A percentile compares a stretch with the other conserved stretches of the same genome.
Evolutionary conservation across 2,113 vertebrate genomes (phyloP).

Genomic region (Dermatemys mawii): DNA sequence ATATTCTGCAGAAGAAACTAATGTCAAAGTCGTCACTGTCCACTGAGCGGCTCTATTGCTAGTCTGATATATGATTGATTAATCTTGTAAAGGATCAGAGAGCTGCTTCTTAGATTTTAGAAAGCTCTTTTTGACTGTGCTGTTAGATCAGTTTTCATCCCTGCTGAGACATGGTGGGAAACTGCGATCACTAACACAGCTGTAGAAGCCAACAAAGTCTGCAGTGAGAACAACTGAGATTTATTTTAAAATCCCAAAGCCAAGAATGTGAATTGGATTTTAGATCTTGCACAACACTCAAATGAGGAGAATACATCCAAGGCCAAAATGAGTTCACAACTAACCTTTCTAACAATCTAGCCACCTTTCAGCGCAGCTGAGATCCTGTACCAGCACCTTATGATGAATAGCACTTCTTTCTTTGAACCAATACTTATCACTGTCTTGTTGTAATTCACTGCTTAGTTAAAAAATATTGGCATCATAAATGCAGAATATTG

Average conservation of each 20-base stretch:
- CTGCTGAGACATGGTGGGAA: not conserved
- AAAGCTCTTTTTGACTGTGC: not conserved
- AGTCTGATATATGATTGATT: not conserved
- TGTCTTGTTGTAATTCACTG: not conserved
- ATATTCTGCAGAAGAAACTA: not conserved
- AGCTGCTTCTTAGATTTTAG: not conserved
- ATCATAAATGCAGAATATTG: not conserved
- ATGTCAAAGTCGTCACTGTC: too few species aligned
- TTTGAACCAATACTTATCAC: not conserved
- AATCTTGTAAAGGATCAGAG: not conserved
- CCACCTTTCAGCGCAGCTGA: not conserved
- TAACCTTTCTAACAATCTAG: not conserved
- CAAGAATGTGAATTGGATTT: not conserved
- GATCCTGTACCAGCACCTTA: not conserved
- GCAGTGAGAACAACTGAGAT: not conserved
- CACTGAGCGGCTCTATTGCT: not conserved
- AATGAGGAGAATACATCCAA: not conserved
- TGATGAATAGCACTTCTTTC: not conserved
- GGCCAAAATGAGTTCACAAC: not conserved
- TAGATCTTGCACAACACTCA: not conserved
- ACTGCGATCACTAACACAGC: not conserved
- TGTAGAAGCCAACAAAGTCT: not conserved
- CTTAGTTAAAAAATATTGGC: not conserved
- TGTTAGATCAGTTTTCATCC: not conserved
- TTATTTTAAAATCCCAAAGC: not conserved